Conservation (phyloP, 2,888 invertebrate species). For the Andrena camellia region DNA sequence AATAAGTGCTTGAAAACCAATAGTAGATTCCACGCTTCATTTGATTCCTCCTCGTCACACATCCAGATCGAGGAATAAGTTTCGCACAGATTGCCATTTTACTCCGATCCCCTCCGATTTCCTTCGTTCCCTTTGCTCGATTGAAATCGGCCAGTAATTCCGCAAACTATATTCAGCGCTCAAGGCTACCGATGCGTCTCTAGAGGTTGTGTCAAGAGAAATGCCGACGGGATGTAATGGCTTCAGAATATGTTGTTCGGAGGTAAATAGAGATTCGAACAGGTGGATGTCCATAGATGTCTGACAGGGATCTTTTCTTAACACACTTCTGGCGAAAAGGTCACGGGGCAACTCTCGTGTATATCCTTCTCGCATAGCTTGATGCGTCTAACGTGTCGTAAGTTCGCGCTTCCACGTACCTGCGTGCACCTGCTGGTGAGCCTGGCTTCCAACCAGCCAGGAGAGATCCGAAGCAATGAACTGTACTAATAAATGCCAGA, state of each 20-base stretch:
- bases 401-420: constrained; percentile 3
- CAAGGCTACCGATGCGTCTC: no score
- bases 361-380: constrained; percentile 1
- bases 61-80: no score
- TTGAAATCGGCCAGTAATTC: no score
- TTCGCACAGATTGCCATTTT: no score
- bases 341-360: constrained; percentile 46
- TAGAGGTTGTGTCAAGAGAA: not conserved
- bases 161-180: no score
- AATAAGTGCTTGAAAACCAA: not conserved
- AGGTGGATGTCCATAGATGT: not conserved
- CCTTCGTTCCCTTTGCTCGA: no score
- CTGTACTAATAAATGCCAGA: constrained; percentile 76
- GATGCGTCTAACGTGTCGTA: constrained; percentile 16
- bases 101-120: no score
- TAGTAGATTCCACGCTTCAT: no score
- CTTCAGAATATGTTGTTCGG: not conserved
- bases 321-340: constrained; percentile 52
- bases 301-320: constrained; percentile 36
- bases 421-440: not conserved
- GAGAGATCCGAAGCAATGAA: constrained; percentile 70
- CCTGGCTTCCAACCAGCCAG: constrained; percentile 36
- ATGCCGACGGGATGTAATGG: not conserved
- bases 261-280: not conserved
- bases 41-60: no score